These are phyloP conservation scores for Ia io DNA, from an alignment of 2,113 vertebrate species.

Conservation along the genomic window DNA sequence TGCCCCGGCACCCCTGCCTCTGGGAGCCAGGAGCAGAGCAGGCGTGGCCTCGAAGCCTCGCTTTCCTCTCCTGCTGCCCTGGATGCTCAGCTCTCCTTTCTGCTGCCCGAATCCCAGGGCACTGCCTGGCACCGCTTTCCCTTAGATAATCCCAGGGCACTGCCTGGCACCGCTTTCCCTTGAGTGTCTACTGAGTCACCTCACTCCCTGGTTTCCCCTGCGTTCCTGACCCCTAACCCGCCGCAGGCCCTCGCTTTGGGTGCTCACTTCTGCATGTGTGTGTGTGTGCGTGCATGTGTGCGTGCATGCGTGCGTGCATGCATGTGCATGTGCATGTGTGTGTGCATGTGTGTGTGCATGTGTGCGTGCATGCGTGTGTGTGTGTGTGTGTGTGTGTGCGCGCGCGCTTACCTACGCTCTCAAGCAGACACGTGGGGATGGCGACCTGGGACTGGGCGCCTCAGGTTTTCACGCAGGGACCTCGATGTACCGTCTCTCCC, in stretches of 20 bases:
- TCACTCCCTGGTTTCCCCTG: background rate
- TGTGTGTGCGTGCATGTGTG: background rate
- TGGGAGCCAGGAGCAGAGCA: background rate
- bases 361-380: background rate
- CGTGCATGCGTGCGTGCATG: background rate
- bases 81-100: background rate
- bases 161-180: background rate
- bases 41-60: too few relatives aligned
- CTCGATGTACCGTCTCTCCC: background rate
- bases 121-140: background rate
- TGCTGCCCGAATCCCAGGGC: background rate
- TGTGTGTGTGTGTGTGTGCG: background rate
- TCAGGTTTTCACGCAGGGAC: background rate
- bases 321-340: background rate
- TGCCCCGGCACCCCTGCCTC: background rate
- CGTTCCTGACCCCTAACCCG: background rate
- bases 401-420: background rate
- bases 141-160: too few relatives aligned
- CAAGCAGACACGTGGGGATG: background rate
- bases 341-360: background rate
- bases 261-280: rapidly evolving
- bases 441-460: background rate
- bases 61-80: background rate
- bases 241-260: background rate
- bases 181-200: background rate